Conservation (phyloP, 2,888 invertebrate species). For the Cactoblastis cactorum region DNA sequence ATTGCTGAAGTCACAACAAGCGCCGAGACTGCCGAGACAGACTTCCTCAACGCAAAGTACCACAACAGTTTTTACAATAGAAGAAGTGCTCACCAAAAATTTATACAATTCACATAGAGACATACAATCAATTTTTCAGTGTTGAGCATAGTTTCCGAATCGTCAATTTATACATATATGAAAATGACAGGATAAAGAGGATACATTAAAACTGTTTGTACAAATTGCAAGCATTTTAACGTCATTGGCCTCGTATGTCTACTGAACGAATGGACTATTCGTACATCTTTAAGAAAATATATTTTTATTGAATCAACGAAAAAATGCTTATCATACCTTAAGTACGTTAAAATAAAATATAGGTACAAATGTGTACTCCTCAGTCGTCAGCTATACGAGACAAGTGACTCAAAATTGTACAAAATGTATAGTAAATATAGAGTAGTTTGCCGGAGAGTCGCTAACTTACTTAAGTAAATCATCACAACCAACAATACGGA, state of each 20-base stretch:
- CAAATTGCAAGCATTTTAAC: constrained; percentile 60
- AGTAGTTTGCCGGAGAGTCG: constrained; percentile 64
- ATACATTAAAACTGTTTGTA: constrained; percentile 45
- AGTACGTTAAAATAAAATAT: constrained; percentile 51
- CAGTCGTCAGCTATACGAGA: constrained; percentile 39
- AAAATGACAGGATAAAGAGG: constrained; percentile 62
- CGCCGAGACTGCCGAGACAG: constrained; percentile 14
- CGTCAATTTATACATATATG: constrained; percentile 26
- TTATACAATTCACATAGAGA: constrained; percentile 44
- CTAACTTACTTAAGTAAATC: constrained; percentile 78
- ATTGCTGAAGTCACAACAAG: constrained; percentile 66
- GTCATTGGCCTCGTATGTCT: constrained; percentile 28
- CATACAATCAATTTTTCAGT: constrained; percentile 24
- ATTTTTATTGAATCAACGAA: constrained; percentile 34
- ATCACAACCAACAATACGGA: constrained; percentile 79
- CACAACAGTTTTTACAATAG: constrained; percentile 38
- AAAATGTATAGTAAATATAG: constrained; percentile 54
- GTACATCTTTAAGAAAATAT: constrained; percentile 29
- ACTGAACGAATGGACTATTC: constrained; percentile 30
- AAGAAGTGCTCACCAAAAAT: constrained; percentile 40
- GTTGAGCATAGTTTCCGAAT: constrained; percentile 26
- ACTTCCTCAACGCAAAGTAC: constrained; percentile 29
- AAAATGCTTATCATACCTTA: constrained; percentile 46
- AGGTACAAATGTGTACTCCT: constrained; percentile 18
- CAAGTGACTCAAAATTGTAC: constrained; percentile 43